These are phyloP conservation scores for Dryobota labecula DNA, from an alignment of 2,888 invertebrate species.

Conservation along the genomic window DNA sequence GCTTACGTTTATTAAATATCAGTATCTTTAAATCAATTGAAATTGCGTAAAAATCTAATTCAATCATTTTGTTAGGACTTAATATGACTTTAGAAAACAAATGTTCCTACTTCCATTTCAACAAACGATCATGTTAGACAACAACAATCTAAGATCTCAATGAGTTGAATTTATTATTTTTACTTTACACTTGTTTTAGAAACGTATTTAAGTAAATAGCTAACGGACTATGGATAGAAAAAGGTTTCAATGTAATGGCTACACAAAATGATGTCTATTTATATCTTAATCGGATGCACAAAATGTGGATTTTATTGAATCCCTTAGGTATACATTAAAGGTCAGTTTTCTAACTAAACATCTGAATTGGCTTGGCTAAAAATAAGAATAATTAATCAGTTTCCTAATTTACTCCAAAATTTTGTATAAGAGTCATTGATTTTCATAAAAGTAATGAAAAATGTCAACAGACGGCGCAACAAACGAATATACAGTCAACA, in stretches of 20 bases:
- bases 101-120: slow-evolving; percentile 45
- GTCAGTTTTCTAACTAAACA: neutral
- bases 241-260: slow-evolving; percentile 20
- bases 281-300: slow-evolving; percentile 32
- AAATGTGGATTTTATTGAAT: slow-evolving; percentile 54
- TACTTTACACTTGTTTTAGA: slow-evolving; percentile 22
- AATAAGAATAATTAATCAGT: neutral
- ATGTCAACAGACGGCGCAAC: slow-evolving; percentile 6
- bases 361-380: neutral
- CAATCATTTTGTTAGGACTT: neutral
- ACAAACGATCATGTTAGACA: neutral
- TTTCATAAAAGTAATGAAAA: neutral
- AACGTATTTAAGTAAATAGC: slow-evolving; percentile 27
- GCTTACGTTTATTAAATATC: neutral
- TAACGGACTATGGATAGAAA: neutral
- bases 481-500: slow-evolving; percentile 3
- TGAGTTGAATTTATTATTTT: slow-evolving; percentile 42
- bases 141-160: slow-evolving; percentile 47
- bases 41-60: neutral
- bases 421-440: slow-evolving; percentile 1
- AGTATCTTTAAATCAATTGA: neutral
- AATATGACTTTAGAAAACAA: slow-evolving; percentile 13
- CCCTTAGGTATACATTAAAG: slow-evolving; percentile 5
- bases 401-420: neutral
- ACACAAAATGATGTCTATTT: neutral